A percentile compares a stretch with the other conserved stretches of the same genome.
Evolutionary conservation across 1,140 invertebrate species (phyloP).

Genomic region (Lanistes nyassanus): DNA sequence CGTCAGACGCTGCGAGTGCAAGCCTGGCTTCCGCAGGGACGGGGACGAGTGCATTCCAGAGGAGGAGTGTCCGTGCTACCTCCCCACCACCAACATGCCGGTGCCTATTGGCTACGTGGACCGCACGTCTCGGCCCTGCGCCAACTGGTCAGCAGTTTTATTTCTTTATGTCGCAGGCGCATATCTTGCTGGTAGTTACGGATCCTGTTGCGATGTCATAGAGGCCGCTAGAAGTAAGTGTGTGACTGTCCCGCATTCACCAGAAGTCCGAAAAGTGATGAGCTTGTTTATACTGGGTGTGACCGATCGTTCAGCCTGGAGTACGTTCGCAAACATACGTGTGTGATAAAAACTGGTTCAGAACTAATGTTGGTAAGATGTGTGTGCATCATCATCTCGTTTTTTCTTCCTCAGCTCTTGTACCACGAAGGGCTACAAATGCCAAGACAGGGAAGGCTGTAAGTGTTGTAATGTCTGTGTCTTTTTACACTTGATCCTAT

Average conservation of each 20-base stretch:
- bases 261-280: no score
- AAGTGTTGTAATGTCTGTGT: neutral
- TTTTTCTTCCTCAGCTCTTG: neutral
- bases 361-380: neutral
- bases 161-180: no score
- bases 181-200: no score
- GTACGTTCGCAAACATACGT: no score
- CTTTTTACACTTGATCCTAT: no score
- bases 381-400: neutral
- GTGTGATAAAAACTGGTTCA: no score
- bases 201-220: no score
- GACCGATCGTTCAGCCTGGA: no score
- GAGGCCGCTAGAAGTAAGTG: no score
- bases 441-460: neutral
- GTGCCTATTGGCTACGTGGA: constrained; percentile 6
- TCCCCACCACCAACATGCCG: neutral
- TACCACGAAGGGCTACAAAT: neutral
- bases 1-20: constrained; percentile 2
- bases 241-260: no score
- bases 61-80: constrained; percentile 15
- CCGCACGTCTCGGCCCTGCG: neutral
- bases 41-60: neutral
- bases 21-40: neutral
- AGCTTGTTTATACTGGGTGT: no score
- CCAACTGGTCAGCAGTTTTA: neutral